A percentile compares a stretch with the other conserved stretches of the same genome.
These are phyloP conservation scores for Philopedon plagiatum DNA, from an alignment of 2,888 invertebrate genomes.

Conservation along the genomic window DNA sequence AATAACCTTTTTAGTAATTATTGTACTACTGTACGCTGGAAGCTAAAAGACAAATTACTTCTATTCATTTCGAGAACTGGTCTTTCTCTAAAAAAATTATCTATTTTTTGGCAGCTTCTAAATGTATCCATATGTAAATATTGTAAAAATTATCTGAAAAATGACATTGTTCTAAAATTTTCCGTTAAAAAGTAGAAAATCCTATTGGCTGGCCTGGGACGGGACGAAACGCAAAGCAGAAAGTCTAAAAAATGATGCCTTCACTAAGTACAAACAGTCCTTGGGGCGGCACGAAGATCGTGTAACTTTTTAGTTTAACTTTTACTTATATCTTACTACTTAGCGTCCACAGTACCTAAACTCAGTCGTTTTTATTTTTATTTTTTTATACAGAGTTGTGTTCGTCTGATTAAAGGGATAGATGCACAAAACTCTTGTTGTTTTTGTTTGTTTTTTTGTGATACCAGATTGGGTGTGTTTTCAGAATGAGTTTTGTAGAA, in stretches of 20 bases:
- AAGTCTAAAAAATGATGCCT: conserved; percentile 65
- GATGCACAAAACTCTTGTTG: neutral
- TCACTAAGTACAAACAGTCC: conserved; percentile 58
- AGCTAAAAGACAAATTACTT: no score
- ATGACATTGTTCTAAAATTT: neutral
- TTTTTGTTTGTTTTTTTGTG: conserved; percentile 28
- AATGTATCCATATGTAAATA: neutral
- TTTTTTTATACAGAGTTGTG: conserved; percentile 4
- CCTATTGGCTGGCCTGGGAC: conserved; percentile 22
- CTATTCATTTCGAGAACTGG: no score
- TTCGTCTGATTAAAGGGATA: neutral
- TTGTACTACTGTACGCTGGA: no score
- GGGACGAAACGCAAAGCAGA: conserved; percentile 27
- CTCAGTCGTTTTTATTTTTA: conserved; percentile 16
- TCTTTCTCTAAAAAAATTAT: no score
- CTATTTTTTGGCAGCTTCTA: conserved; percentile 6
- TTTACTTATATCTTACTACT: conserved; percentile 42
- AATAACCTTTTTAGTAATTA: neutral
- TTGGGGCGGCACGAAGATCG: conserved; percentile 34
- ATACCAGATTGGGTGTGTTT: conserved; percentile 22
- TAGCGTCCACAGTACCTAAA: conserved; percentile 45
- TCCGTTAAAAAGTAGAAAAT: neutral
- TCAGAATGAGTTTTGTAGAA: neutral
- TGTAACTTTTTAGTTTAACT: conserved; percentile 25
- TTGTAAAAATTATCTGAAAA: neutral